Evolutionary conservation across 92 coral and sea anemone genomes (phyloP), one percentile per base, ranked within the genome.

Genomic region (Pocillopora grandis): DNA sequence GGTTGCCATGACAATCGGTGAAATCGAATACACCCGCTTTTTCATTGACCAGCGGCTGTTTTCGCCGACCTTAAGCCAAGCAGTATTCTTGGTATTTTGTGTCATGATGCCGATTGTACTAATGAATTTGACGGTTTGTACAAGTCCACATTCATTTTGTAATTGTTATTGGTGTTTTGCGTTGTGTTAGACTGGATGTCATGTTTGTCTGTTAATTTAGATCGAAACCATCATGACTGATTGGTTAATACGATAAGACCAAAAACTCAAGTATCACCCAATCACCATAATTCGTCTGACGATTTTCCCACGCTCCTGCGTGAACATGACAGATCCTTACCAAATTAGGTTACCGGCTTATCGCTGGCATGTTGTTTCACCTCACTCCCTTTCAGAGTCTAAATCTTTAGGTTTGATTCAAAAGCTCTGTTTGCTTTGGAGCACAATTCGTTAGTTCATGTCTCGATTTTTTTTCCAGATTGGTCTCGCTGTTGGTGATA

Each of bases 401-500:
- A 42, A 7, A 42, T 42, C 1, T 42, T 42, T 42, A 3, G 52
- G 4, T 42, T 42, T 42, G 4, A 42, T 42, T 42, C 52, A 42
- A 42, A 42, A 42, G 52, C 8, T 42, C 52, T 42, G 52, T 42
- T 42, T 42, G 52, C 8, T 42, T 7, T 42, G 52, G 52, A 42
- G 52, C 4, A 42, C 52, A 7, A 42, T 42, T 42, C 52, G 8
- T 42, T 42, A 7, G 5, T 42, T 42, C 52, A 42, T 42, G 8
- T 13, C 8, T 71, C 33, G 19, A 62, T 42, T 85, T 5, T 52
- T 2, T 35, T 61, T 80, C 12, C 64, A 95, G 98, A 95, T 95
- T 59, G 98, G 98, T 85, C 92, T 95, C 31, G 98, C 98, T 31
- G 98, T 95, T 35, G 98, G 98, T 36, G 98, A 95, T 70, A 95